phyloP scores from a whole-genome alignment of 1,140 invertebrate genomes.

The Mycetomoellerius zeteki region DNA sequence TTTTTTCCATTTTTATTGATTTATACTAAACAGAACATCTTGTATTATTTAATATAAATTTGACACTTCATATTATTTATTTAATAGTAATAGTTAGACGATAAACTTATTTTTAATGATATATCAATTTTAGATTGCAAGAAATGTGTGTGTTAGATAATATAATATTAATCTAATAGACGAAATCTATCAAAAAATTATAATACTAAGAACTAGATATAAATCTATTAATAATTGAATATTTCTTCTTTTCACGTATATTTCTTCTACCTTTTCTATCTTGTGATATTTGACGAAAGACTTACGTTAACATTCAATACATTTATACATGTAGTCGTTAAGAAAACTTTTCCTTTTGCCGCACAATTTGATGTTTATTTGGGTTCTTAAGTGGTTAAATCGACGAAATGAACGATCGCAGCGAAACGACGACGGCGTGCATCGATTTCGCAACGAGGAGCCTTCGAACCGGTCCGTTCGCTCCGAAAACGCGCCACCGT shows the following conservation, averaged over 20 bases:
- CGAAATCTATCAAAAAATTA: too few relatives aligned
- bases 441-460: slow-evolving; percentile 78
- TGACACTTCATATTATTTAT: not conserved
- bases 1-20: not conserved
- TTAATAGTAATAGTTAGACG: not conserved
- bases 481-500: slow-evolving; percentile 75
- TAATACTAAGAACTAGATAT: too few relatives aligned
- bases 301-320: not conserved
- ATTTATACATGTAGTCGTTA: not conserved
- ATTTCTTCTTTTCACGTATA: not conserved
- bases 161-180: not conserved
- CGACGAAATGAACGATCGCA: slow-evolving; percentile 54
- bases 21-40: not conserved
- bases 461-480: slow-evolving; percentile 81
- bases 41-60: slow-evolving; percentile 6
- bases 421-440: slow-evolving; percentile 69
- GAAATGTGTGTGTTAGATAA: not conserved
- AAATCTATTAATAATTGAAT: not conserved
- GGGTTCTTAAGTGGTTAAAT: not conserved
- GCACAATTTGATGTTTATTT: slow-evolving; percentile 24
- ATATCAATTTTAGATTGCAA: not conserved
- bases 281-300: not conserved
- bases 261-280: not conserved
- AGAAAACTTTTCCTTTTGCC: slow-evolving; percentile 2
- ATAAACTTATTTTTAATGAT: not conserved